Base-by-base conservation (phyloP, 2,888 invertebrate species). In the Thalpophila matura region DNA sequence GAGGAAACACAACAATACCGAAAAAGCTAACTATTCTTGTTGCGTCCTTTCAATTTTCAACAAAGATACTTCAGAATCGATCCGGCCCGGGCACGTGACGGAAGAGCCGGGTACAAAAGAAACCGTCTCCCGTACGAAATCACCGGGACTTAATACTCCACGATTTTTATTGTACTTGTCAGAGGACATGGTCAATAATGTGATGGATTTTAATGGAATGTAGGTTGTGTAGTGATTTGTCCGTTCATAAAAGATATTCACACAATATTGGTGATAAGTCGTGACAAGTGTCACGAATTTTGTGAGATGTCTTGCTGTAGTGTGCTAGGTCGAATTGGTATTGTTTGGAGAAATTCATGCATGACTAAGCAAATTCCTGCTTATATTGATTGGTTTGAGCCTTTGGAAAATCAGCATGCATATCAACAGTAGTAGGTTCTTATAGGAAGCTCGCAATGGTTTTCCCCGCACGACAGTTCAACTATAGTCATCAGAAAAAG, bases 61-160 rank as follows among this genome's bases (percentile, higher is more conserved):
- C 65, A 65, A 70, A 40, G 70, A 59, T 71, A 38, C 50, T 49
- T 20, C 37, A 53, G 29, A 63, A 63, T 63, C 69, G 70, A 70
- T 71, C 65, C 55, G 35, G 16, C 6, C 9, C 47, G 38, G 40
- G 54, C 24, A 59, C 72, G 72, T 70, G 71, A 50, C 63, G 20
- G 33, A 54, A 45, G 62, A 45, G 22, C 1, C 12, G 47, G 22
- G 4, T 38, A 70, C 65, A 70, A 71, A 59, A 71, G 59, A 53
- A 53, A 55, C 27, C 33, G 14, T 12, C 33, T 46, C 20, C 33
- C 24, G 46, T 59, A 71, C 59, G n/a, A 38, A 59, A 70, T 65
- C 59, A 71, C 55, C 26, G 47, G 38, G 57, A 38, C 40, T 49
- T 27, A 46, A 57, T 64, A 59, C 38, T 65, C 46, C 38, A 59